Evolutionary conservation across 2,113 vertebrate genomes (phyloP).

Genomic region (Epinephelus lanceolatus): DNA sequence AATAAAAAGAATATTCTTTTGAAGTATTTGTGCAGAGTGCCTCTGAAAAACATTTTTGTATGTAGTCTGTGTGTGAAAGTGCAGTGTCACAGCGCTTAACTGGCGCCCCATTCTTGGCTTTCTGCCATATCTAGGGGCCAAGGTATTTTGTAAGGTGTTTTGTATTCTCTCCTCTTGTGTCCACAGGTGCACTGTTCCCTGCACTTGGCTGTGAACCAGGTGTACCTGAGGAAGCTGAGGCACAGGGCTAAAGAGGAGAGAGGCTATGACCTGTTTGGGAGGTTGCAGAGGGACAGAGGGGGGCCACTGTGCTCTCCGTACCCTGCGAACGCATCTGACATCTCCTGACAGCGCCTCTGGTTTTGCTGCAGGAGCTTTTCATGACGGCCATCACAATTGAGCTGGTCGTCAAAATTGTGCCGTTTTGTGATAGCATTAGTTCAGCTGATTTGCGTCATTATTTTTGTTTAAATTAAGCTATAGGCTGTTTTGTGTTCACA

Average conservation of each 20-base stretch:
- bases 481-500: not conserved
- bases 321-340: slow-evolving; percentile 40
- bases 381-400: not conserved
- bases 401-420: not conserved
- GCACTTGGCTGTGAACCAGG: slow-evolving; percentile 80
- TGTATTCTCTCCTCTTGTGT: slow-evolving; percentile 75
- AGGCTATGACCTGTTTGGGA: slow-evolving; percentile 67
- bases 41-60: slow-evolving; percentile 32
- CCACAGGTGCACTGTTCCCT: slow-evolving; percentile 83
- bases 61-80: slow-evolving; percentile 17
- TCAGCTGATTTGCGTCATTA: slow-evolving; percentile 23
- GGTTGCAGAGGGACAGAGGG: slow-evolving; percentile 68
- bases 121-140: slow-evolving; percentile 38
- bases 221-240: slow-evolving; percentile 72
- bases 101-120: slow-evolving; percentile 31
- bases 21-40: slow-evolving; percentile 37
- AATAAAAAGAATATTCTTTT: slow-evolving; percentile 68
- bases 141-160: slow-evolving; percentile 67
- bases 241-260: slow-evolving; percentile 57
- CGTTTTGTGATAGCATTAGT: not conserved
- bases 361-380: slow-evolving; percentile 2
- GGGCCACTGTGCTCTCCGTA: slow-evolving; percentile 75
- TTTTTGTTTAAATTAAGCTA: slow-evolving; percentile 18
- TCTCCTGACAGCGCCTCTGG: slow-evolving; percentile 28
- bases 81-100: slow-evolving; percentile 4